Conservation (phyloP, 1,140 invertebrate species). For the Atta texana region DNA sequence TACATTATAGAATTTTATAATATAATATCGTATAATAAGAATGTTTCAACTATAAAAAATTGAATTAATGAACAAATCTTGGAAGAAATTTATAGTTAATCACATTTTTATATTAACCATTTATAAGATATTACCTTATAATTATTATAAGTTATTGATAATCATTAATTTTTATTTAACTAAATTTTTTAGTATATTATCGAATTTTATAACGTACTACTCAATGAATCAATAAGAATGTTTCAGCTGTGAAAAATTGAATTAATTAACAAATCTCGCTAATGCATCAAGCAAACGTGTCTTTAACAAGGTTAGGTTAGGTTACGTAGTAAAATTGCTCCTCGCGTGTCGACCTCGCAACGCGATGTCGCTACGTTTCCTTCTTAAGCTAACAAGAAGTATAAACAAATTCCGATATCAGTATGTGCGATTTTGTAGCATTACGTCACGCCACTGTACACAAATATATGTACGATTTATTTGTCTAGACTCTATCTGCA, state of each 20-base stretch:
- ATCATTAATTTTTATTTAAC: neutral
- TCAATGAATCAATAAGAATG: neutral
- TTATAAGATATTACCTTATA: neutral
- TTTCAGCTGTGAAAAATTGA: neutral
- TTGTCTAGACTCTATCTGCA: neutral
- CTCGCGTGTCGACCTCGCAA: slow-evolving; percentile 24
- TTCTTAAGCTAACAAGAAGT: slow-evolving; percentile 39
- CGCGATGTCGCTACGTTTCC: slow-evolving; percentile 3
- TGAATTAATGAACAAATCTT: neutral
- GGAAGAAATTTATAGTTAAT: no score
- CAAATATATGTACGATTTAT: slow-evolving; percentile 1
- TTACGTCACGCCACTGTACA: slow-evolving; percentile 26
- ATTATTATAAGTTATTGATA: neutral
- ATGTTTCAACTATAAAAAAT: neutral
- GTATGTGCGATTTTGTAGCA: slow-evolving; percentile 6
- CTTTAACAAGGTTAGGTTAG: slow-evolving; percentile 45
- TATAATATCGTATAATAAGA: neutral
- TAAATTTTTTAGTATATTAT: neutral
- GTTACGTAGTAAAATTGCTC: neutral
- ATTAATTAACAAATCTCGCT: neutral
- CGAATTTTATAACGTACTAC: neutral
- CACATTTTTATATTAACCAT: no score
- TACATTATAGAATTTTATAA: neutral
- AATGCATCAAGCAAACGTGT: neutral
- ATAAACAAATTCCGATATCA: slow-evolving; percentile 50